Conservation (phyloP, 2,888 invertebrate genomes). For the Bellardia bayeri region DNA sequence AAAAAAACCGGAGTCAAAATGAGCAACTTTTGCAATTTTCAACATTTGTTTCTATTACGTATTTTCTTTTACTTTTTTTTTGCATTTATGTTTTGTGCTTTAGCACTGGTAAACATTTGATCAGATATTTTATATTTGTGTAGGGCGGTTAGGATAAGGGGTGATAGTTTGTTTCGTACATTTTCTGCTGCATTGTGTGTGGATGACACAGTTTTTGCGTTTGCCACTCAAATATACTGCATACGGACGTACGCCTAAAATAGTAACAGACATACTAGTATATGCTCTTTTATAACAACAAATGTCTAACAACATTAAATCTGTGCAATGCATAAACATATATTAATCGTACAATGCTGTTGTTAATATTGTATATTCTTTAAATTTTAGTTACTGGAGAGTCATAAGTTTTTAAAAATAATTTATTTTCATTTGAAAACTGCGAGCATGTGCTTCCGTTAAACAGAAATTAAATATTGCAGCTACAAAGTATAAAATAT, state of each 20-base stretch:
- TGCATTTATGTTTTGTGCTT: slow-evolving; percentile 29
- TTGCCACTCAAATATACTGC: background rate
- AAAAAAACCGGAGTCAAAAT: slow-evolving; percentile 29
- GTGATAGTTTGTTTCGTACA: background rate
- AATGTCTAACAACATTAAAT: slow-evolving; percentile 34
- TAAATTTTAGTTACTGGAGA: no score
- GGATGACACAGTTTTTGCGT: slow-evolving; percentile 30
- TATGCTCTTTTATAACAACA: slow-evolving; percentile 50
- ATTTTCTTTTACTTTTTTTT: slow-evolving; percentile 35
- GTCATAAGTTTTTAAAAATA: background rate
- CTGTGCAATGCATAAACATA: slow-evolving; percentile 5
- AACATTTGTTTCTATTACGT: slow-evolving; percentile 30
- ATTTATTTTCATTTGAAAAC: no score
- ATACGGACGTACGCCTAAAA: background rate
- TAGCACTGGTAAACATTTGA: slow-evolving; percentile 27
- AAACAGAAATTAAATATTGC: no score
- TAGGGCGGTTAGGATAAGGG: background rate
- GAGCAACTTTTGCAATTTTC: slow-evolving; percentile 64
- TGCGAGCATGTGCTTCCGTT: no score
- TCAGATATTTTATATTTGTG: slow-evolving; percentile 34
- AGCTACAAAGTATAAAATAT: no score
- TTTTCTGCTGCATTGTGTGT: slow-evolving; percentile 8
- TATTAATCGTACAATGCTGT: background rate
- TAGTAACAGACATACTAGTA: background rate
- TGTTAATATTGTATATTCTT: background rate